Percentiles rank a stretch among this genome's conserved stretches.
phyloP scores from a whole-genome alignment of 2,113 vertebrate species.

The Planiliza haematocheilus region DNA sequence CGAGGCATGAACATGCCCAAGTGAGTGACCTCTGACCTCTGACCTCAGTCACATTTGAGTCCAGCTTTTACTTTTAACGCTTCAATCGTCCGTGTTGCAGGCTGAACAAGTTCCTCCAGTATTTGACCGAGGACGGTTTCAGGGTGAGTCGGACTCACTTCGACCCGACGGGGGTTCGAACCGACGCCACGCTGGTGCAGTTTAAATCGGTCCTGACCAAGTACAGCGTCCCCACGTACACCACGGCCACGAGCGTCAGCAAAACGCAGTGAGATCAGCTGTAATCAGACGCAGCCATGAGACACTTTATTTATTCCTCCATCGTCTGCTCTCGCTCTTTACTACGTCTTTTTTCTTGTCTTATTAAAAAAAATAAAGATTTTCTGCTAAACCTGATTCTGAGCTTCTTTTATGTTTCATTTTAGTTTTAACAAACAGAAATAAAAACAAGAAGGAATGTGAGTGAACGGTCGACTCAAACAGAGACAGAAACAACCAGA shows the following conservation, averaged over 20 bases:
- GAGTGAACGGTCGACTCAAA: no score
- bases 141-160: constrained; percentile 96
- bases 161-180: constrained; percentile 95
- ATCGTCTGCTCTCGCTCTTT: no score
- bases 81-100: constrained; percentile 68
- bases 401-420: no score
- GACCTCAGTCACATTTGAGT: no score
- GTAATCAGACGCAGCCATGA: no score
- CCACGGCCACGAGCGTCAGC: constrained; percentile 55
- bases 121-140: constrained; percentile 93
- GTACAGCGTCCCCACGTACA: constrained; percentile 90
- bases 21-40: constrained; percentile 80
- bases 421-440: no score
- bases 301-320: no score
- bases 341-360: no score
- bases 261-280: constrained; percentile 40
- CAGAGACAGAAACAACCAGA: no score
- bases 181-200: constrained; percentile 89
- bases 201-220: constrained; percentile 92
- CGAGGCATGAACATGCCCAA: constrained; percentile 98
- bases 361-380: constrained; percentile 22
- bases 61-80: background rate
- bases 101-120: constrained; percentile 94
- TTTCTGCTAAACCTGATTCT: background rate
- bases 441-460: no score